Evolutionary conservation across 2,888 invertebrate genomes (phyloP).

Genomic region (Rhimphoctona megacephalus): DNA sequence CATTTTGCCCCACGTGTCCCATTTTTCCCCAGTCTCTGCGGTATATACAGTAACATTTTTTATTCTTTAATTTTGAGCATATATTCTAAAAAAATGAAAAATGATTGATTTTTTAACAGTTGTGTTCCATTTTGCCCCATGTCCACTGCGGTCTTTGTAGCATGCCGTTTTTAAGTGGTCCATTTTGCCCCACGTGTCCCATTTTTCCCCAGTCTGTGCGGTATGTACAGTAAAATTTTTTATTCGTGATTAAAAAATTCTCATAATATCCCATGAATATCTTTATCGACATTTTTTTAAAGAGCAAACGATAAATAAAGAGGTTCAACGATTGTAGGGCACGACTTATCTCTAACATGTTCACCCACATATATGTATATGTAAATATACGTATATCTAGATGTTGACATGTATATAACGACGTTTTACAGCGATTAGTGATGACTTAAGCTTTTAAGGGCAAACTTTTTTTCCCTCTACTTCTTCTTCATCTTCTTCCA

Average conservation of each 20-base stretch:
- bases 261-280: conserved; percentile 39
- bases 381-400: conserved; percentile 11
- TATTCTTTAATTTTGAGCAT: too few species aligned
- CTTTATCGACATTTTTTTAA: conserved; percentile 52
- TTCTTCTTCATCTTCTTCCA: conserved; percentile 5
- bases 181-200: background rate
- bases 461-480: conserved; percentile 37
- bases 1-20: background rate
- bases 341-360: conserved; percentile 52
- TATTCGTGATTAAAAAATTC: conserved; percentile 5
- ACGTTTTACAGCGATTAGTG: conserved; percentile 40
- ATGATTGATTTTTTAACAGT: too few species aligned
- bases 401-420: conserved; percentile 17
- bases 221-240: background rate
- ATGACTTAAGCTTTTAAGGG: conserved; percentile 62
- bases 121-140: background rate
- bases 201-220: background rate
- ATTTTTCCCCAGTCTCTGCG: background rate
- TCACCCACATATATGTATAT: conserved; percentile 31
- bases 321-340: conserved; percentile 76
- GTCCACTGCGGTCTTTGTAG: background rate
- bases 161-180: background rate
- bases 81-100: too few species aligned
- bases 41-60: background rate
- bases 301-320: conserved; percentile 75